Evolutionary conservation across 1,140 invertebrate genomes (phyloP).

Genomic region (Triops cancriformis): DNA sequence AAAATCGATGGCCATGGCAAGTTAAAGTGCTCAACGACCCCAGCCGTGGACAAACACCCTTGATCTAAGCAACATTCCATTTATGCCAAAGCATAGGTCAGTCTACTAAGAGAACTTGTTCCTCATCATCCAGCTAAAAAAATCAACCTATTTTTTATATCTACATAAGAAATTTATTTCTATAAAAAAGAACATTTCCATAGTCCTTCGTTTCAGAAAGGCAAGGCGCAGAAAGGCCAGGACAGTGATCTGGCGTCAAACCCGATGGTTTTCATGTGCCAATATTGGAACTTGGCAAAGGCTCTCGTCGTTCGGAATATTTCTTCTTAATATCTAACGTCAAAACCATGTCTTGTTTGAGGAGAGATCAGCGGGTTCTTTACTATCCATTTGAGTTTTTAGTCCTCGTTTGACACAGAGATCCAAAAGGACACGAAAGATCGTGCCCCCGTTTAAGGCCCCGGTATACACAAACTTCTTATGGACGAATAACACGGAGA

Average conservation of each 20-base stretch:
- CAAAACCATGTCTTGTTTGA: neutral
- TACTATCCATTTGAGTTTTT: neutral
- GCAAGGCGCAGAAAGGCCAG: neutral
- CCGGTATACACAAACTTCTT: too few species aligned
- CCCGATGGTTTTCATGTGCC: neutral
- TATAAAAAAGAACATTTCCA: too few species aligned
- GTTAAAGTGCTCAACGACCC: neutral
- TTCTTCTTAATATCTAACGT: neutral
- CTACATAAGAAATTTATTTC: too few species aligned
- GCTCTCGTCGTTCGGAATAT: neutral
- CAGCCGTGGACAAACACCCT: neutral
- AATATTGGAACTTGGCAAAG: neutral
- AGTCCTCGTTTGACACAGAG: neutral
- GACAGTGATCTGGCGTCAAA: conserved; percentile 2
- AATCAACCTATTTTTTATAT: too few species aligned
- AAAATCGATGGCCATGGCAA: neutral
- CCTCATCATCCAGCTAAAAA: too few species aligned
- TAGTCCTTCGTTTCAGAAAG: too few species aligned
- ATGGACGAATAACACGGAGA: too few species aligned
- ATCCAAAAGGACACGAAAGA: neutral
- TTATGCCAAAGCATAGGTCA: neutral
- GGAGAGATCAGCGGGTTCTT: neutral
- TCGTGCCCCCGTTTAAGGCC: neutral
- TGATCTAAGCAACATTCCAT: neutral
- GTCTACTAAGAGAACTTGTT: too few species aligned